Evolutionary conservation across 2,113 vertebrate species (phyloP).

Genomic region (Athene cunicularia): DNA sequence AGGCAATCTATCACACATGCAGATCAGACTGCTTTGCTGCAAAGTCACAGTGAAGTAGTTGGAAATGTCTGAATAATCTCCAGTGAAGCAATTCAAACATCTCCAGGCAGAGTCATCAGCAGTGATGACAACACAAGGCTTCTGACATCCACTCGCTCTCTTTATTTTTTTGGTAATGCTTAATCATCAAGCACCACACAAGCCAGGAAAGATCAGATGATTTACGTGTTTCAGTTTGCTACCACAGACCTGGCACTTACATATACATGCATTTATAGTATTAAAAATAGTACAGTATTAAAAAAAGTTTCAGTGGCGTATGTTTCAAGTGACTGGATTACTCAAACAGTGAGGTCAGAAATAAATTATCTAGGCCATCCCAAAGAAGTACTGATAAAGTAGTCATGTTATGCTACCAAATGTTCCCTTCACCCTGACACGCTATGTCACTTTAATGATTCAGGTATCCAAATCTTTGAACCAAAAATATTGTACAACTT

Average conservation of each 20-base stretch:
- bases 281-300: background rate
- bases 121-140: background rate
- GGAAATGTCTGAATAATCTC: conserved; percentile 20
- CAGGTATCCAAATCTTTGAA: background rate
- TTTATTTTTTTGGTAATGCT: background rate
- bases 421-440: background rate
- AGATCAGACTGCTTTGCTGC: background rate
- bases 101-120: background rate
- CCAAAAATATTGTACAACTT: background rate
- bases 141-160: background rate
- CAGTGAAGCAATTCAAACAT: conserved; percentile 46
- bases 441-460: background rate
- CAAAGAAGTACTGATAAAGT: background rate
- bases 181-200: conserved; percentile 20
- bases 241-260: background rate
- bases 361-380: background rate
- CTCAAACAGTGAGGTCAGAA: background rate
- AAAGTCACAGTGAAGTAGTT: background rate
- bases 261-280: background rate
- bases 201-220: background rate
- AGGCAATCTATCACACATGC: background rate
- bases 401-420: background rate
- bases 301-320: background rate
- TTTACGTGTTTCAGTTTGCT: background rate
- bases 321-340: background rate